Evolutionary conservation across 1,140 invertebrate genomes (phyloP), one percentile per base, ranked within the genome.

Genomic region (Amyelois transitella): DNA sequence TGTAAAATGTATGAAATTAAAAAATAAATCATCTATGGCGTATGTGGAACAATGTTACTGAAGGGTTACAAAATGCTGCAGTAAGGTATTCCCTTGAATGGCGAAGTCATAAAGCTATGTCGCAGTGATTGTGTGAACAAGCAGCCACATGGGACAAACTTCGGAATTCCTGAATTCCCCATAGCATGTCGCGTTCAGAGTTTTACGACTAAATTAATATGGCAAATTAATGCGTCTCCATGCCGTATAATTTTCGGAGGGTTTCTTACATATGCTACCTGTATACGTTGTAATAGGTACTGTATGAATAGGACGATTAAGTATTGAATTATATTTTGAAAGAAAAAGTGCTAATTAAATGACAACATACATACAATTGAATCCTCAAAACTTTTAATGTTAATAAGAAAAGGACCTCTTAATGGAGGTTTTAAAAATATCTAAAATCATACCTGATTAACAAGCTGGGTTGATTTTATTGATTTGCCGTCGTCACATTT

Each of bases 121-220:
- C 71, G 67, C 12, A 66, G 55, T 72, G 70, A 77, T 77, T 84
- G 79, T 84, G 74, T 78, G 80, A 77, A 86, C 79, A 83, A 76
- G 70, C 74, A 77, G 68, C 70, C 77, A 70, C 73, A 53, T 62
- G 82, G 82, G 82, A 84, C 75, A 74, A 86, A 84, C 75, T 86
- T 84, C 64, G 69, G 55, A 69, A 83, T 77, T 81, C 79, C 78
- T 2, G n/a, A 38, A 14, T 38, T 79, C 82, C 68, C 24, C 53
- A 60, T 60, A 69, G 66, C 71, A 77, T 86, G 82, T 86, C 81
- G 81, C 79, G 68, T 83, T 53, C 84, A 86, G 81, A 88, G 85
- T 89, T 89, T 89, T 89, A 88, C 88, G 76, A 81, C 81, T 73
- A 88, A 88, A 89, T 89, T 89, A 89, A 89, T 89, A 89, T 89